A percentile compares a stretch with the other conserved stretches of the same genome.
These are phyloP conservation scores for Megalops atlanticus DNA, from an alignment of 2,113 vertebrate species.

Conservation along the genomic window DNA sequence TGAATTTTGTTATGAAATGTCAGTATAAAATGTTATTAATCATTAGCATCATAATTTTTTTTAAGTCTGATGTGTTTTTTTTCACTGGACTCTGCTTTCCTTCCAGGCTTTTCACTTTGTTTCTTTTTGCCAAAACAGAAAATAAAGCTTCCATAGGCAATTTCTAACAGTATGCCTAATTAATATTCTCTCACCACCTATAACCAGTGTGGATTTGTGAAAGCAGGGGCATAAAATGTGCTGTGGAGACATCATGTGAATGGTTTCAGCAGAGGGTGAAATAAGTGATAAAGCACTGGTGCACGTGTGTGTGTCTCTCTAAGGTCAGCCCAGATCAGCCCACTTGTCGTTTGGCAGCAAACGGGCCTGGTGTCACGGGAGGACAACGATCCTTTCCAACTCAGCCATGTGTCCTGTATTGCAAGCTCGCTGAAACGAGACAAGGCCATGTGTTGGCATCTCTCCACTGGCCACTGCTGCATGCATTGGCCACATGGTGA, in stretches of 20 bases:
- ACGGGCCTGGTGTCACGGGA: conserved; percentile 8
- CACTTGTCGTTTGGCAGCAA: conserved; percentile 18
- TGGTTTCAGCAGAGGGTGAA: neutral
- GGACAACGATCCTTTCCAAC: conserved; percentile 24
- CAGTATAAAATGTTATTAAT: neutral
- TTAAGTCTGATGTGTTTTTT: neutral
- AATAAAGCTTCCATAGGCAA: neutral
- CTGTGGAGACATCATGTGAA: neutral
- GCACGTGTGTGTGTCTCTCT: neutral
- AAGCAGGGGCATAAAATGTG: neutral
- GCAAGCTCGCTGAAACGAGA: conserved; percentile 16
- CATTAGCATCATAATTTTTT: too few relatives aligned
- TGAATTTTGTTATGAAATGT: neutral
- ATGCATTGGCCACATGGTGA: neutral
- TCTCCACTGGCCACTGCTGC: conserved; percentile 13
- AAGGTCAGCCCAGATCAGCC: neutral
- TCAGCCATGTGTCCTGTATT: conserved; percentile 10
- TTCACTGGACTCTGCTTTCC: neutral
- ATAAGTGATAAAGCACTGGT: neutral
- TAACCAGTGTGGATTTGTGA: neutral
- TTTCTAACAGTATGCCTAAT: neutral
- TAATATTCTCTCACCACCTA: neutral
- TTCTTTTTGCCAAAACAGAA: neutral
- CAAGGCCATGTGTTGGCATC: conserved; percentile 20
- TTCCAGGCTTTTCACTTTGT: neutral